These are phyloP conservation scores for Sebastes elongatus DNA, from an alignment of 2,797 vertebrate species.

Conservation along the genomic window DNA sequence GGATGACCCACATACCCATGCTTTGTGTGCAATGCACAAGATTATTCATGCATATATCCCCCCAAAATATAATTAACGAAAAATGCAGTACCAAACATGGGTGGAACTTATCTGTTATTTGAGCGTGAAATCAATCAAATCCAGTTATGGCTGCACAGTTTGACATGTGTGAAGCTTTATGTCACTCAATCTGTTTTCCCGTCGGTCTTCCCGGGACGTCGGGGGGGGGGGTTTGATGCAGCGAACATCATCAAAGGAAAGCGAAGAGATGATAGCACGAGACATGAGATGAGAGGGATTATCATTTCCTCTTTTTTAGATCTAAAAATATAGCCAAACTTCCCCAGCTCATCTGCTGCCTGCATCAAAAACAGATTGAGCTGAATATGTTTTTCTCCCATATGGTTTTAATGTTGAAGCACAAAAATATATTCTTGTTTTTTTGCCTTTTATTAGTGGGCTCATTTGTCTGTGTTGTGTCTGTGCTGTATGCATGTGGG, in stretches of 20 bases:
- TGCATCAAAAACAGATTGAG: constrained; percentile 33
- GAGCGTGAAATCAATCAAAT: not conserved
- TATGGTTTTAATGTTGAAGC: not conserved
- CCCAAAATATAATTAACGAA: not conserved
- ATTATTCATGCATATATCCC: not conserved
- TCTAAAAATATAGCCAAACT: constrained; percentile 50
- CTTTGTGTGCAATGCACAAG: not conserved
- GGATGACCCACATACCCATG: constrained; percentile 5
- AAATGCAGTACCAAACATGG: not conserved
- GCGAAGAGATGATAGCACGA: not conserved
- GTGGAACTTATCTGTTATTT: not conserved
- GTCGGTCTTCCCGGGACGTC: not conserved
- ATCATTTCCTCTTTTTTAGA: constrained; percentile 44
- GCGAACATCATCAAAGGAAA: constrained; percentile 6
- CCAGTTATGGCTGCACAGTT: not conserved
- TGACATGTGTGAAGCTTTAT: not conserved
- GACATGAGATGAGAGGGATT: constrained; percentile 27
- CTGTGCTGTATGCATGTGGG: not conserved
- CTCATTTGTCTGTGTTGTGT: constrained; percentile 8
- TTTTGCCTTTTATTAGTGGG: not conserved
- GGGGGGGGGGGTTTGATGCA: not conserved
- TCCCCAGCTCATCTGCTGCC: constrained; percentile 22
- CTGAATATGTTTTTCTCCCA: constrained; percentile 13
- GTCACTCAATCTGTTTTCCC: not conserved
- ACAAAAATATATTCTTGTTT: not conserved